A percentile compares a stretch with the other conserved stretches of the same genome.
Evolutionary conservation across 2,113 vertebrate species (phyloP).

Genomic region (Sinocyclocheilus anshuiensis): DNA sequence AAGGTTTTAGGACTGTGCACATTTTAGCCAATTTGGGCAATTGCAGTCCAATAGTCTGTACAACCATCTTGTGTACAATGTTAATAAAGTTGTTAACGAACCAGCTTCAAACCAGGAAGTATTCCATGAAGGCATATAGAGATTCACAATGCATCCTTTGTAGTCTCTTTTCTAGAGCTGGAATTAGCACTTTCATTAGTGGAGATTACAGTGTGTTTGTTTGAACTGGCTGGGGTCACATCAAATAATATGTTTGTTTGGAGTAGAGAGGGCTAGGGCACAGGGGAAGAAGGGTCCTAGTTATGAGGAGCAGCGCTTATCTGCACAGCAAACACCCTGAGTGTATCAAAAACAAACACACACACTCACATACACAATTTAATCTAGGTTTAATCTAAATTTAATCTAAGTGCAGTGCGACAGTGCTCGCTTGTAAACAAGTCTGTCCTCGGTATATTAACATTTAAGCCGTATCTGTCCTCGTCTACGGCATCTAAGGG

Average conservation of each 20-base stretch:
- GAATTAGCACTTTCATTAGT: constrained; percentile 77
- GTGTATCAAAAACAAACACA: not conserved
- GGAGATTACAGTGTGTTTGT: constrained; percentile 66
- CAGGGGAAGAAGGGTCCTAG: constrained; percentile 74
- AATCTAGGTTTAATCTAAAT: constrained; percentile 37
- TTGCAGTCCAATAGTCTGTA: not conserved
- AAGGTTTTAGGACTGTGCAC: not conserved
- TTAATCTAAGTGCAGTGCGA: constrained; percentile 36
- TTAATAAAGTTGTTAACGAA: constrained; percentile 56
- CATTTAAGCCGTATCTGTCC: constrained; percentile 28
- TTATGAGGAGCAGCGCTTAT: constrained; percentile 74
- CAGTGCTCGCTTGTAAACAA: constrained; percentile 22
- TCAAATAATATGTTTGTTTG: constrained; percentile 76
- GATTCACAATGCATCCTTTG: constrained; percentile 49
- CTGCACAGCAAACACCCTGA: constrained; percentile 54
- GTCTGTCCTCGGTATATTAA: constrained; percentile 24
- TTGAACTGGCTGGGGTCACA: constrained; percentile 69
- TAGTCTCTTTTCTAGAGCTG: constrained; percentile 58
- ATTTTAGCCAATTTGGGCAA: not conserved
- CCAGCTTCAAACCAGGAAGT: not conserved
- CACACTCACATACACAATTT: constrained; percentile 4
- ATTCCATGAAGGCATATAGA: not conserved
- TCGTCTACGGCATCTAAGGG: not conserved
- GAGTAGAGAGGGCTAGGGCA: constrained; percentile 69
- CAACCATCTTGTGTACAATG: not conserved